Evolutionary conservation across 2,888 invertebrate genomes (phyloP).

Genomic region (Rhamnusium bicolor): DNA sequence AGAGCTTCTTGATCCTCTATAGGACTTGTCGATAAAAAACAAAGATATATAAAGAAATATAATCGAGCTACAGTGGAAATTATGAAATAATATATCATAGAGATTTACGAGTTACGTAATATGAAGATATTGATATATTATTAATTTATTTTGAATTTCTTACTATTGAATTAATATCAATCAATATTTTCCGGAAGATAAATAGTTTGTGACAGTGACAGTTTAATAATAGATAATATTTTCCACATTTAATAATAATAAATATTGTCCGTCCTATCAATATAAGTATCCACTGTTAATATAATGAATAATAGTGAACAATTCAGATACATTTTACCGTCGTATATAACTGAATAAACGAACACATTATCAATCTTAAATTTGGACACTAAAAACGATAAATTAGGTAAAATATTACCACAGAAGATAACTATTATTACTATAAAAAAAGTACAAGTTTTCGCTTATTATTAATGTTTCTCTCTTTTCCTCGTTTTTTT

Average conservation of each 20-base stretch:
- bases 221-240: slow-evolving; percentile 28
- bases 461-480: no score
- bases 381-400: no score
- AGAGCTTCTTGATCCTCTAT: neutral
- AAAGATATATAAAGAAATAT: neutral
- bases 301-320: neutral
- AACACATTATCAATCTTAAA: no score
- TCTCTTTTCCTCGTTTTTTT: no score
- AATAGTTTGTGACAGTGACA: slow-evolving; percentile 14
- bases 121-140: neutral
- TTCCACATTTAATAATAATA: no score
- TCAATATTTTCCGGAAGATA: slow-evolving; percentile 11
- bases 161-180: neutral
- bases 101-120: neutral
- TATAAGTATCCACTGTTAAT: no score
- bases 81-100: neutral
- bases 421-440: no score
- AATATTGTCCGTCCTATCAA: no score
- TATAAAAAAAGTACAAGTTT: no score
- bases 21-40: neutral
- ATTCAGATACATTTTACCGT: neutral
- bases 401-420: no score
- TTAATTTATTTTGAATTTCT: slow-evolving; percentile 6
- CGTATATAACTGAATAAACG: no score
- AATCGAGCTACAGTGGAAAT: neutral